Conservation (phyloP, 2,888 invertebrate species). For the Volucella inflata region DNA sequence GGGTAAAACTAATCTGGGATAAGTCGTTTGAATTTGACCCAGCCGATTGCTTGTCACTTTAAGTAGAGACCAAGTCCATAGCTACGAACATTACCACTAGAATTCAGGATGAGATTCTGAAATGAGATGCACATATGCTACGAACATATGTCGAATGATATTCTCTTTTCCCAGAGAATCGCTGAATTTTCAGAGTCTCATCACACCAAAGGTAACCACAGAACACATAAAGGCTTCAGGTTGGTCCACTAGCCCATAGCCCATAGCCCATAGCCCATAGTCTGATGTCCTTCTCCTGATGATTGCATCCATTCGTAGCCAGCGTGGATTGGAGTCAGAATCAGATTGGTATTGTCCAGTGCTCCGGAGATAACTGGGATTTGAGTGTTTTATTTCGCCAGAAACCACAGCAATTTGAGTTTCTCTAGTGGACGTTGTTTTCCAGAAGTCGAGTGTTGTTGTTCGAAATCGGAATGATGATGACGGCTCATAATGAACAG, state of each 20-base stretch:
- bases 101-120: slow-evolving; percentile 12
- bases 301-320: too few species aligned
- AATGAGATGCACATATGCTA: slow-evolving; percentile 24
- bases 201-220: too few species aligned
- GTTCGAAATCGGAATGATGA: slow-evolving; percentile 1
- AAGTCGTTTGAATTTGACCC: slow-evolving; percentile 19
- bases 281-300: too few species aligned
- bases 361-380: slow-evolving; percentile 8
- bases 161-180: slow-evolving; percentile 33
- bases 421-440: slow-evolving; percentile 20
- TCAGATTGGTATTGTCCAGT: neutral
- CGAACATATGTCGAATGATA: slow-evolving; percentile 5
- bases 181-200: slow-evolving; percentile 11
- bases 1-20: slow-evolving; percentile 31
- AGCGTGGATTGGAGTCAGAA: too few species aligned
- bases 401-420: slow-evolving; percentile 27
- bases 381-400: slow-evolving; percentile 29
- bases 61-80: neutral
- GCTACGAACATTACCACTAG: too few species aligned
- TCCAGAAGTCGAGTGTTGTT: slow-evolving; percentile 16
- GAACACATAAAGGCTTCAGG: too few species aligned
- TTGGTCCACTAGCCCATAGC: too few species aligned
- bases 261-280: too few species aligned
- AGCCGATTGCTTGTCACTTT: slow-evolving; percentile 36
- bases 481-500: slow-evolving; percentile 29